Evolutionary conservation across 2,113 vertebrate genomes (phyloP), one percentile per base, ranked within the genome.

Genomic region (Argyrosomus japonicus): DNA sequence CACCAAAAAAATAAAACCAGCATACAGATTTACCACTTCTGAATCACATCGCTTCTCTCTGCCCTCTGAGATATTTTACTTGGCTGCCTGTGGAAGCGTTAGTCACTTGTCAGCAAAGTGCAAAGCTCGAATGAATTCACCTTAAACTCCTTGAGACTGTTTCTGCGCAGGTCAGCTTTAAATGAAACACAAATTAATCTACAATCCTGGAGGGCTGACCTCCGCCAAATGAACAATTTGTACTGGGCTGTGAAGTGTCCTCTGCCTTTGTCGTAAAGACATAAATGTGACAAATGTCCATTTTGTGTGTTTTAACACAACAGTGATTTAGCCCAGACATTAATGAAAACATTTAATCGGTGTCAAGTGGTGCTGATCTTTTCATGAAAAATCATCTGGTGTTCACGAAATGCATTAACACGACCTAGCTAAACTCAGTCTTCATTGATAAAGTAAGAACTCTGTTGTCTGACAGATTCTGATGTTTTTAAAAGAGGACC

Each of bases 91-190:
- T 64, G 47, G 64, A 75, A 68, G 80, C 61, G 80, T 72, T 75
- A 79, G 43, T 83, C 89, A 71, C 62, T 74, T 89, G 81, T 88
- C 85, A 89, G 87, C 81, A 87, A 83, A 90, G 71, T 77, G 71
- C 70, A 75, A 79, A 81, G 77, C 79, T 79, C 29, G 29, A 86
- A 58, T 72, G 47, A 81, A 78, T 87, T 89, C 77, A 85, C 79
- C 74, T 77, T 32, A 82, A 88, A 87, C 85, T 87, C 75, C 57
- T 68, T 65, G 76, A 84, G 56, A 69, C 40, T 19, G 60, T 83
- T 88, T 90, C 81, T 86, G 83, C 80, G 57, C 83, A 51, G 76
- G 85, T 89, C 88, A 86, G 87, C 83, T 89, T 77, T 82, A 90
- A 84, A 84, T 21, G 57, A 65, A 90, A 40, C 50, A 77, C 54